These are phyloP conservation scores for Hippoglossus stenolepis DNA, from an alignment of 2,113 vertebrate genomes.

Conservation along the genomic window DNA sequence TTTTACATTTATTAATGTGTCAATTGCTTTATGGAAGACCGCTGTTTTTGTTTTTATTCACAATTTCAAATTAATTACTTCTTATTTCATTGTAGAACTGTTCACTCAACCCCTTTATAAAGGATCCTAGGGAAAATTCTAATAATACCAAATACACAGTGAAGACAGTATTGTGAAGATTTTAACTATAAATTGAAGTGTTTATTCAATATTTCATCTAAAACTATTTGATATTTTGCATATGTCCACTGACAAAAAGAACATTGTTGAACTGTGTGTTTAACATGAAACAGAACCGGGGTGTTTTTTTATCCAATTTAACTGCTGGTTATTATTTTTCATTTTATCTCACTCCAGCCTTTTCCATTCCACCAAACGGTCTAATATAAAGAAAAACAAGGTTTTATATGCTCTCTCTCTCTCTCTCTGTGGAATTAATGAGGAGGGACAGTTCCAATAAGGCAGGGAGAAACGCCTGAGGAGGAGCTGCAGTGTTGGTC, in stretches of 20 bases:
- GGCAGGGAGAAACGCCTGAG: slow-evolving; percentile 14
- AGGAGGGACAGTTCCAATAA: slow-evolving; percentile 43
- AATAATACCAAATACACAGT: not conserved
- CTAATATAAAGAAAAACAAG: slow-evolving; percentile 28
- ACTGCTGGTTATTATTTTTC: slow-evolving; percentile 22
- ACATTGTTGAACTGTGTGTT: not conserved
- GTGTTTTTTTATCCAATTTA: not conserved
- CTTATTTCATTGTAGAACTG: too few relatives aligned
- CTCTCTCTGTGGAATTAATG: slow-evolving; percentile 52
- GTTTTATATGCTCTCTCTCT: slow-evolving; percentile 33
- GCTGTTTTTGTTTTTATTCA: too few relatives aligned
- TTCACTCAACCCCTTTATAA: too few relatives aligned
- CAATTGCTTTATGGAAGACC: too few relatives aligned
- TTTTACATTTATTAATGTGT: too few relatives aligned
- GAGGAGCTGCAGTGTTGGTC: slow-evolving; percentile 29
- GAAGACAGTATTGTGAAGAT: not conserved
- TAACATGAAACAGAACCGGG: not conserved
- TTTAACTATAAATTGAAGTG: not conserved
- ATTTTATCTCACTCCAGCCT: slow-evolving; percentile 17
- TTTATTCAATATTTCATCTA: not conserved
- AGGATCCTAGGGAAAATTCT: too few relatives aligned
- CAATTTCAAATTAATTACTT: too few relatives aligned
- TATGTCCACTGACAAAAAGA: not conserved
- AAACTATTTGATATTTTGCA: not conserved
- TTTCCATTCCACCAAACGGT: slow-evolving; percentile 24